Base-by-base conservation (phyloP, 23 tunicate species). In the Ascidia mentula region DNA sequence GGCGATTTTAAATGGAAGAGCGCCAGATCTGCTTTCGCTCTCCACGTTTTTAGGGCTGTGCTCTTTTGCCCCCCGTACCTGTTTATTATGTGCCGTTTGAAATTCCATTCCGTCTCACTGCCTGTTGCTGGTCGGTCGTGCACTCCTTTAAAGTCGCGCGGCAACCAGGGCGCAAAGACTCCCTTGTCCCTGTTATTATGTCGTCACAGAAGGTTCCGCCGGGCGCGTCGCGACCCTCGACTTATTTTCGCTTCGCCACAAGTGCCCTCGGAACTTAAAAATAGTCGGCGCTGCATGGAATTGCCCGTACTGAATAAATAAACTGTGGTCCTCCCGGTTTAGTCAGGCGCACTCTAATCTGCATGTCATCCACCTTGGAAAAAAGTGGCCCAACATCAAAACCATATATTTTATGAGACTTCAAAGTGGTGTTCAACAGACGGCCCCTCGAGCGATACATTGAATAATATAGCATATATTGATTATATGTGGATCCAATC, bases 351-450 rank as follows among this genome's bases (percentile, higher is more conserved):
- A 6, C 65, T 20, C 24, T 53, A 53, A 53, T 20, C 65, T 53
- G 65, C 65, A 53, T 53, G 65, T 53, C 65, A 53, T 53, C 65
- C 28, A n/a, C n/a, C n/a, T n/a, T n/a, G n/a, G n/a, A n/a, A n/a
- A n/a, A n/a, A n/a, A n/a, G n/a, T n/a, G n/a, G n/a, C n/a, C n/a
- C n/a, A n/a, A n/a, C n/a, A n/a, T n/a, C n/a, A n/a, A n/a, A n/a
- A n/a, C n/a, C n/a, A n/a, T n/a, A n/a, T n/a, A n/a, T n/a, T n/a
- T n/a, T n/a, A n/a, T n/a, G n/a, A n/a, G n/a, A n/a, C n/a, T n/a
- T n/a, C n/a, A n/a, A n/a, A n/a, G n/a, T n/a, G n/a, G n/a, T n/a
- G n/a, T n/a, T n/a, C n/a, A n/a, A n/a, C n/a, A n/a, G n/a, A n/a
- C n/a, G n/a, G n/a, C n/a, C n/a, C n/a, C n/a, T n/a, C n/a, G n/a